These are phyloP conservation scores for Armadillidium nasatum DNA, from an alignment of 1,140 invertebrate genomes.

Conservation along the genomic window DNA sequence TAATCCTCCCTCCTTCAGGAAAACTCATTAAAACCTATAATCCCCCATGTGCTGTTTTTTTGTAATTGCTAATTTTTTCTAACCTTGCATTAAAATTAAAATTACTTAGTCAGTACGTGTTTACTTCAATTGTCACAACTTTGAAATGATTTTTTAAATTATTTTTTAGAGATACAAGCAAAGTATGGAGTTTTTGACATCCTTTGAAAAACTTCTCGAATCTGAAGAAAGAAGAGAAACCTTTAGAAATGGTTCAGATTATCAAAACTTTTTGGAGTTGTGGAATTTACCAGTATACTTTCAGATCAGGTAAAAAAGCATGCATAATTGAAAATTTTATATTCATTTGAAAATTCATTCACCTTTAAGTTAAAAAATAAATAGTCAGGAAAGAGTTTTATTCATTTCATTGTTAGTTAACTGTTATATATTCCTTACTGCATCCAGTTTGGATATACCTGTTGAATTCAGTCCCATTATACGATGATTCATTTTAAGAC, in stretches of 20 bases:
- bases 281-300: conserved; percentile 95
- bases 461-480: no score
- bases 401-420: no score
- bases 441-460: no score
- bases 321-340: no score
- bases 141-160: conserved; percentile 19
- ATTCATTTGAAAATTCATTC: no score
- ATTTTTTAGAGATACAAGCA: conserved; percentile 66
- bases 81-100: not conserved
- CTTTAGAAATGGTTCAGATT: conserved; percentile 57
- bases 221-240: conserved; percentile 54
- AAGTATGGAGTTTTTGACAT: conserved; percentile 71
- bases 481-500: no score
- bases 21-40: no score
- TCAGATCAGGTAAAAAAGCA: conserved; percentile 66
- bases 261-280: conserved; percentile 64
- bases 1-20: no score
- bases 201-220: conserved; percentile 65
- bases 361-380: no score
- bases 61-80: not conserved
- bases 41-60: not conserved
- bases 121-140: conserved; percentile 12
- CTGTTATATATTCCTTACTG: no score
- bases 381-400: no score
- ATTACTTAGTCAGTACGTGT: not conserved